A percentile compares a stretch with the other conserved stretches of the same genome.
Conservation (phyloP, 1,140 invertebrate species). For the fruit fly (Drosophila melanogaster) region DNA sequence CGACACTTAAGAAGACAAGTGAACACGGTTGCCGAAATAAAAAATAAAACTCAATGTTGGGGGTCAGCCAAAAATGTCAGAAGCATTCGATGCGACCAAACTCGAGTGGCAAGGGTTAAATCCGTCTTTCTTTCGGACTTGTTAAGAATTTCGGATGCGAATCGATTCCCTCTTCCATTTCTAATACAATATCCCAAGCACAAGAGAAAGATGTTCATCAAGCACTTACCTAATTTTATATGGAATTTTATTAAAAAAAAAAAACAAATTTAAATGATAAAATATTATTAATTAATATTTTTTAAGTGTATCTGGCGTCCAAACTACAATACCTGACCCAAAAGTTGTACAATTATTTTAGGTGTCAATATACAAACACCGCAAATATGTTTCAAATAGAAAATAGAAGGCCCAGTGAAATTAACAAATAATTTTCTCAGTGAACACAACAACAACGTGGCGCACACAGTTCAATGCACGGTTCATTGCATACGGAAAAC, state of each 20-base stretch:
- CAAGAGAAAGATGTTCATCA: too few species aligned
- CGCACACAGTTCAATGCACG: constrained; percentile 72
- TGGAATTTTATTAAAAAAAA: too few species aligned
- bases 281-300: too few species aligned
- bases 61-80: constrained; percentile 57
- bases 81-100: constrained; percentile 57
- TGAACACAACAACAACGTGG: constrained; percentile 21
- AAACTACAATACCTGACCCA: too few species aligned
- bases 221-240: too few species aligned
- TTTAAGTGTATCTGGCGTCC: too few species aligned
- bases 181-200: neutral
- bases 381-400: too few species aligned
- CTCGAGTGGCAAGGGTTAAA: constrained; percentile 35
- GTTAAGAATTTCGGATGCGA: constrained; percentile 73
- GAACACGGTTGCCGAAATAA: constrained; percentile 38
- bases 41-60: constrained; percentile 11
- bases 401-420: neutral
- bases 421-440: neutral
- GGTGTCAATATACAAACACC: too few species aligned
- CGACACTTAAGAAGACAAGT: constrained; percentile 74
- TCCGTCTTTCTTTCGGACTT: constrained; percentile 46
- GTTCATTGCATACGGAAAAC: constrained; percentile 56
- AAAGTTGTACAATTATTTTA: too few species aligned
- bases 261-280: too few species aligned
- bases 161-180: constrained; percentile 49